Base-by-base conservation (phyloP, 2,888 invertebrate species). In the Anagyrus pseudococci region DNA sequence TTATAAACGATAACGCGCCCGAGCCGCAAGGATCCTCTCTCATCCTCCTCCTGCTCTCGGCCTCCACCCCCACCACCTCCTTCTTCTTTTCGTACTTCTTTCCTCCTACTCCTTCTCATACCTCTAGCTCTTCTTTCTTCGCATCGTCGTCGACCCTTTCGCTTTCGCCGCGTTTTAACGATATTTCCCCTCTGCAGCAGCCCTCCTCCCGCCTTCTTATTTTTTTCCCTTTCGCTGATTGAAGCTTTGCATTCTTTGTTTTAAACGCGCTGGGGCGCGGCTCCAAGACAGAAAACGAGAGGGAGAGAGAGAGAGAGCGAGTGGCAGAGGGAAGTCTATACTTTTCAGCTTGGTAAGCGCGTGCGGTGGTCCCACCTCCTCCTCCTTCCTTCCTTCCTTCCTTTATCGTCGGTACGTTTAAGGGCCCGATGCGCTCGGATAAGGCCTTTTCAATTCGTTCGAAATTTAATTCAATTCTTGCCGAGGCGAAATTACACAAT, bases 1-100 rank as follows among this genome's bases (percentile, higher is more conserved):
- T 64, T 64, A 59, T 56, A 64, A 68, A 68, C 67, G 67, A 68
- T 64, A 65, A 64, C 58, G 58, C 61, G 55, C 53, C 43, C 43
- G 10, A 10, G 17, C 13, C 43, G 10, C n/a, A n/a, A n/a, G 19
- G 43, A 10, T 43, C 17, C n/a, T n/a, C 13, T n/a, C n/a, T 43
- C n/a, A 7, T 43, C n/a, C 17, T 19, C 26, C 19, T n/a, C n/a
- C 15, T 19, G 15, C 50, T 15, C 22, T 4, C 48, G 41, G 1
- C 43, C 49, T 17, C 23, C 33, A 23, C 56, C 43, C 29, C 20
- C 25, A 22, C 55, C 37, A 19, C 17, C 33, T 25, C 17, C 44
- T 55, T 29, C 17, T 20, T 20, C 26, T 15, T n/a, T n/a, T n/a
- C n/a, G n/a, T n/a, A n/a, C 40, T 15, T 15, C 2, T 33, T 26